A percentile compares a stretch with the other conserved stretches of the same genome.
These are phyloP conservation scores for Enoplosus armatus DNA, from an alignment of 2,797 vertebrate genomes.

Conservation along the genomic window DNA sequence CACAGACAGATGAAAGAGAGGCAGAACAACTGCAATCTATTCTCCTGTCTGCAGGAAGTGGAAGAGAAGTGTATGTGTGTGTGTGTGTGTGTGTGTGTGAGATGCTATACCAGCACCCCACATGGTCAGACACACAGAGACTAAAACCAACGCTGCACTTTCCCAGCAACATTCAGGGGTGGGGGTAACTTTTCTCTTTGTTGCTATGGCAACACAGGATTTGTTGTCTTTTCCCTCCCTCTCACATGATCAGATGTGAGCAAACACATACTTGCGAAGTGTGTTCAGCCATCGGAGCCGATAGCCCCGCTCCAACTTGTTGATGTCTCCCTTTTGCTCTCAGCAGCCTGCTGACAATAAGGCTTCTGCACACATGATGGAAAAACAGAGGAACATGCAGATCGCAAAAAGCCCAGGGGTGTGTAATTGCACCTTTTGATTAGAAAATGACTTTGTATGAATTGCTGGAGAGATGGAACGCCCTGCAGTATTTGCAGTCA, in stretches of 20 bases:
- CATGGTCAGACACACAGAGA: constrained; percentile 31
- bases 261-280: constrained; percentile 71
- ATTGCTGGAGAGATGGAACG: not conserved
- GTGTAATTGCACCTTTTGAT: constrained; percentile 50
- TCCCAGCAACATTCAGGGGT: constrained; percentile 50
- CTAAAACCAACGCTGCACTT: constrained; percentile 31
- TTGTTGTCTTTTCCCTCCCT: constrained; percentile 64
- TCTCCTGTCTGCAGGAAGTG: constrained; percentile 61
- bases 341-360: constrained; percentile 59
- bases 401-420: constrained; percentile 17
- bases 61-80: constrained; percentile 22
- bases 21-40: constrained; percentile 61
- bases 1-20: constrained; percentile 71
- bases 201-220: constrained; percentile 83
- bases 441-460: constrained; percentile 36
- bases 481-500: constrained; percentile 4
- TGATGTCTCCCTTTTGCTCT: constrained; percentile 36
- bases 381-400: constrained; percentile 31
- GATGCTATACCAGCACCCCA: constrained; percentile 29
- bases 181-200: constrained; percentile 60
- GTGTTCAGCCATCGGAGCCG: constrained; percentile 57
- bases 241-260: constrained; percentile 70
- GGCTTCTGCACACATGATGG: constrained; percentile 37
- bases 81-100: not conserved
- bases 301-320: constrained; percentile 56